Evolutionary conservation across 23 tunicate genomes (phyloP).

Genomic region (Clavelina lepadiformis): DNA sequence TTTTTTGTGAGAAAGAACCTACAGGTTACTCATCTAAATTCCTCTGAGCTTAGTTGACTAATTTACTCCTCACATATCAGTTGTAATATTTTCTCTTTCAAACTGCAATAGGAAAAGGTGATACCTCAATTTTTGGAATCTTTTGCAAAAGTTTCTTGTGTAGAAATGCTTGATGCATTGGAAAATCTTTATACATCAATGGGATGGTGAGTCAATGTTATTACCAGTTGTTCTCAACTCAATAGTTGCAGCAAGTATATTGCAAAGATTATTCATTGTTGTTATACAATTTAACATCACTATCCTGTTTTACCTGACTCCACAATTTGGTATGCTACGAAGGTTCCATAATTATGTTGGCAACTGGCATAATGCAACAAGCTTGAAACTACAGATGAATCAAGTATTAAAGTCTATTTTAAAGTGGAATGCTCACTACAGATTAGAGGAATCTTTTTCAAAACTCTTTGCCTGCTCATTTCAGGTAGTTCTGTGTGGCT

Average conservation of each 20-base stretch:
- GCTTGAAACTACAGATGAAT: constrained; percentile 12
- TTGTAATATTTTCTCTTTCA: background rate
- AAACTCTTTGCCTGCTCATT: constrained; percentile 25
- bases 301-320: too few species aligned
- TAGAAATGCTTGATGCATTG: constrained; percentile 19
- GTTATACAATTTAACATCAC: too few species aligned
- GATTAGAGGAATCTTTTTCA: constrained; percentile 16
- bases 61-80: too few species aligned
- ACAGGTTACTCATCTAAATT: too few species aligned
- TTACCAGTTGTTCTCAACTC: too few species aligned
- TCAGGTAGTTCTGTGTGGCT: constrained; percentile 24
- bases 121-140: constrained; percentile 20
- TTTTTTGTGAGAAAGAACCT: background rate
- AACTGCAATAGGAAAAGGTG: constrained; percentile 8
- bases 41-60: too few species aligned
- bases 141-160: background rate
- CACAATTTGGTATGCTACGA: too few species aligned
- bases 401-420: constrained; percentile 22
- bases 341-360: constrained; percentile 30
- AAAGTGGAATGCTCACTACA: constrained; percentile 27
- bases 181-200: constrained; percentile 16
- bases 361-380: constrained; percentile 12
- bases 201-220: constrained; percentile 38
- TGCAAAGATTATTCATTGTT: too few species aligned
- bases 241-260: too few species aligned